Base-by-base conservation (phyloP, 2,797 vertebrate genomes). In the Lemur catta region DNA sequence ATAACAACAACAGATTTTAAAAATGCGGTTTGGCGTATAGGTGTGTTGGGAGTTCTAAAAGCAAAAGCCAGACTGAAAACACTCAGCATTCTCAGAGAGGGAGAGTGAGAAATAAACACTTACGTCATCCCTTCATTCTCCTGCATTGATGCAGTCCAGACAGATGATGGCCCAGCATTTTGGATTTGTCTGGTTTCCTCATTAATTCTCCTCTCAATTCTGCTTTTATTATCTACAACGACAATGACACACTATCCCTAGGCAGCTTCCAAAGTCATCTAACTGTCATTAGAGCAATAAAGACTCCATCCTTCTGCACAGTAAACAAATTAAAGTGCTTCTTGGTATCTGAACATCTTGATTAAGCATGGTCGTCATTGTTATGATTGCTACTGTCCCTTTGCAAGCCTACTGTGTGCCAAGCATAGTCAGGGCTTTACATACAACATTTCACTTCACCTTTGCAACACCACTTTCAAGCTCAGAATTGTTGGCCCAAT, bases 41-140 rank as follows among this genome's bases (percentile, higher is more conserved):
- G 96, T 97, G 74, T 97, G 88, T 75, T 91, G 88, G 59, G 72
- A 97, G 72, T 41, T 94, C 86, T 94, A 78, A 94, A 94, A 93
- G 88, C 93, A 96, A 95, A 96, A 97, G 93, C 76, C 95, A 96
- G 91, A 94, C 91, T 74, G 82, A 87, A 97, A 97, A 93, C 91
- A 87, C 71, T 96, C 84, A 93, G 91, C 84, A 79, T 87, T 95
- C 86, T 92, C 74, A 76, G 93, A 93, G 93, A 93, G 46, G 20
- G 69, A 94, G 85, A 95, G 93, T 94, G 94, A 96, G 95, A 95
- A 97, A 97, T 95, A 97, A 96, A 97, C 95, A 97, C 94, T 97
- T 92, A 98, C 84, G 38, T 98, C 96, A 98, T 86, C 76, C 18
- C 35, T 93, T 96, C 55, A 71, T 67, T 96, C 59, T 33, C 59